A percentile compares a stretch with the other conserved stretches of the same genome.
Evolutionary conservation across 2,888 invertebrate genomes (phyloP).

Genomic region (Coecobrya sp.): DNA sequence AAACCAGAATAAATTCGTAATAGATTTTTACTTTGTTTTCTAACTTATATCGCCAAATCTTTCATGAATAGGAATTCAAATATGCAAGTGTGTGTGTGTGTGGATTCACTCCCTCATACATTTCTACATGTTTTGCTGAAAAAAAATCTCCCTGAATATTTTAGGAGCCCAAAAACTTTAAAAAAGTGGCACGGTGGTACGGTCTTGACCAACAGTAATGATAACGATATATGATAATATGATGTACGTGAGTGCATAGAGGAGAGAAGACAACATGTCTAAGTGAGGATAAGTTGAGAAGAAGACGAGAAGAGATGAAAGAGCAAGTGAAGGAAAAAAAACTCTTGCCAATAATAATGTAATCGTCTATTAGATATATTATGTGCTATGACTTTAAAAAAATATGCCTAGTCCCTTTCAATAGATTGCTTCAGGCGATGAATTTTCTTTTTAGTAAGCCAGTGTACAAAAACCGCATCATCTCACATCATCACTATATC

Average conservation of each 20-base stretch:
- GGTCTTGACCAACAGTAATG: slow-evolving; percentile 71
- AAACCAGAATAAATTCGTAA: slow-evolving; percentile 3
- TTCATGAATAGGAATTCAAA: no score
- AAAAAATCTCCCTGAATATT: slow-evolving; percentile 31
- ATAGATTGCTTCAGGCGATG: slow-evolving; percentile 71
- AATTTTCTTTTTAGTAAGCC: slow-evolving; percentile 42
- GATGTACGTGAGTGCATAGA: not conserved
- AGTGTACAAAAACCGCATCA: slow-evolving; percentile 48
- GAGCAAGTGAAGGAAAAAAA: slow-evolving; percentile 25
- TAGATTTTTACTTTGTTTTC: not conserved
- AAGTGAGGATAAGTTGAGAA: not conserved
- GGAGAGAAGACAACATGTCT: not conserved
- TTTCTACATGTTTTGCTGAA: slow-evolving; percentile 15
- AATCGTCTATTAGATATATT: slow-evolving; percentile 26
- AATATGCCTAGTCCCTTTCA: slow-evolving; percentile 67
- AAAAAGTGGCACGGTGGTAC: slow-evolving; percentile 69
- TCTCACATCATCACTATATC: slow-evolving; percentile 46
- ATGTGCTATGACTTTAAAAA: not conserved
- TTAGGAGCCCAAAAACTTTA: not conserved
- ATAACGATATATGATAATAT: slow-evolving; percentile 3
- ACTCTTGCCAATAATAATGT: slow-evolving; percentile 14
- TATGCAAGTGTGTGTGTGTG: not conserved
- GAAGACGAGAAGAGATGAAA: slow-evolving; percentile 37
- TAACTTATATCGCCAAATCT: no score
- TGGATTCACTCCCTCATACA: slow-evolving; percentile 13